A percentile compares a stretch with the other conserved stretches of the same genome.
Conservation (phyloP, 2,888 invertebrate species). For the Cheilosia variabilis region DNA sequence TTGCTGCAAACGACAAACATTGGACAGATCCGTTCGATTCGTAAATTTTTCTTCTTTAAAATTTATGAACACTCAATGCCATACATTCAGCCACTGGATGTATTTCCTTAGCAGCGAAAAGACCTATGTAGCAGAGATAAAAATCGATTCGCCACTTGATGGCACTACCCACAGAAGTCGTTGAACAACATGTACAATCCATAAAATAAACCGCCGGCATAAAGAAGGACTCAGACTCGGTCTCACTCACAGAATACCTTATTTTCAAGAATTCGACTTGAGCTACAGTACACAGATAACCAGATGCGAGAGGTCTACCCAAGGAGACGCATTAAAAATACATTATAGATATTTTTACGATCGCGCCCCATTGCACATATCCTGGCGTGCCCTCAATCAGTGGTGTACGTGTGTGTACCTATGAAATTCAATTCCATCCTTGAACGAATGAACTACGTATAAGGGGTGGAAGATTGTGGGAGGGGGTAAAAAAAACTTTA, state of each 20-base stretch:
- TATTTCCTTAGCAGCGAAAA: constrained; percentile 1
- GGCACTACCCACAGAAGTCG: constrained; percentile 1
- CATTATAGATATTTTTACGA: constrained; percentile 65
- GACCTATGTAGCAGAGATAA: constrained; percentile 30
- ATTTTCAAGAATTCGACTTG: not conserved
- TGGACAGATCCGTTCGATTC: constrained; percentile 20
- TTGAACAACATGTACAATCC: constrained; percentile 36
- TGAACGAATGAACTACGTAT: constrained; percentile 27
- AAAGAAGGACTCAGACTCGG: constrained; percentile 25
- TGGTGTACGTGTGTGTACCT: constrained; percentile 1
- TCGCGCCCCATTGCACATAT: constrained; percentile 25
- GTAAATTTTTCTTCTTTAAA: constrained; percentile 29
- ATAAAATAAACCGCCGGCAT: constrained; percentile 41
- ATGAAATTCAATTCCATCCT: constrained; percentile 41
- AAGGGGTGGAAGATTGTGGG: constrained; percentile 38
- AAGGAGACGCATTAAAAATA: constrained; percentile 63
- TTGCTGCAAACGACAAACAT: constrained; percentile 6
- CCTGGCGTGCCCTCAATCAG: not conserved
- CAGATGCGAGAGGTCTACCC: not conserved
- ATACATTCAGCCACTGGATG: constrained; percentile 52
- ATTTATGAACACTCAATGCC: constrained; percentile 49
- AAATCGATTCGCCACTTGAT: constrained; percentile 59
- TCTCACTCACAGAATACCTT: constrained; percentile 20
- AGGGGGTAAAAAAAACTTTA: not conserved
- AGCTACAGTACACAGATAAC: constrained; percentile 1